phyloP scores from a whole-genome alignment of 2,888 invertebrate genomes.

The Brassicogethes aeneus region DNA sequence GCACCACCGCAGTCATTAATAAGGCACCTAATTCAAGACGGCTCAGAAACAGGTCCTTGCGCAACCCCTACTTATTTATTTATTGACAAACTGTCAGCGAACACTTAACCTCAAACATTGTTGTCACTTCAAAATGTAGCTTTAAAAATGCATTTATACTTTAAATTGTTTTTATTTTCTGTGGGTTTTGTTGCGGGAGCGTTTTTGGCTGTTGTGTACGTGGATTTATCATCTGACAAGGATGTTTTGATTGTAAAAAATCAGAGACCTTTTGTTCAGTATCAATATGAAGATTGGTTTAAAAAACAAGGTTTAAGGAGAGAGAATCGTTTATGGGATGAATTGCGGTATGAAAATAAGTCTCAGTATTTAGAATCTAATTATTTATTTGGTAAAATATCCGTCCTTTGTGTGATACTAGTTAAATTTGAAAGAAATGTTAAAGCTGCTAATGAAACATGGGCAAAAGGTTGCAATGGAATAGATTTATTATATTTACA shows the following conservation, averaged over 20 bases:
- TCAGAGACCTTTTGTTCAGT: background rate
- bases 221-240: background rate
- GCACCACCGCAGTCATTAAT: too few relatives aligned
- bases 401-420: conserved; percentile 43
- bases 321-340: conserved; percentile 22
- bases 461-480: conserved; percentile 35
- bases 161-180: background rate
- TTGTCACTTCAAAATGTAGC: too few relatives aligned
- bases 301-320: conserved; percentile 15
- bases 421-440: conserved; percentile 39
- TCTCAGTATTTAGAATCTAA: conserved; percentile 25
- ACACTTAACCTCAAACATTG: too few relatives aligned
- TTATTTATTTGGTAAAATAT: conserved; percentile 31
- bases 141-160: background rate
- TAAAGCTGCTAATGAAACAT: conserved; percentile 31
- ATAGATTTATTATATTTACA: conserved; percentile 23
- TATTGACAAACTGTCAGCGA: too few relatives aligned
- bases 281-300: conserved; percentile 25
- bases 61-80: too few relatives aligned
- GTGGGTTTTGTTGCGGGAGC: background rate
- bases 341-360: conserved; percentile 24
- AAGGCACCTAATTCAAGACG: too few relatives aligned
- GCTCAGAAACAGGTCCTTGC: too few relatives aligned
- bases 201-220: background rate
- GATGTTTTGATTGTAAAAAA: background rate